Evolutionary conservation across 2,888 invertebrate genomes (phyloP), one percentile per base, ranked within the genome.

Genomic region (Thera britannica): DNA sequence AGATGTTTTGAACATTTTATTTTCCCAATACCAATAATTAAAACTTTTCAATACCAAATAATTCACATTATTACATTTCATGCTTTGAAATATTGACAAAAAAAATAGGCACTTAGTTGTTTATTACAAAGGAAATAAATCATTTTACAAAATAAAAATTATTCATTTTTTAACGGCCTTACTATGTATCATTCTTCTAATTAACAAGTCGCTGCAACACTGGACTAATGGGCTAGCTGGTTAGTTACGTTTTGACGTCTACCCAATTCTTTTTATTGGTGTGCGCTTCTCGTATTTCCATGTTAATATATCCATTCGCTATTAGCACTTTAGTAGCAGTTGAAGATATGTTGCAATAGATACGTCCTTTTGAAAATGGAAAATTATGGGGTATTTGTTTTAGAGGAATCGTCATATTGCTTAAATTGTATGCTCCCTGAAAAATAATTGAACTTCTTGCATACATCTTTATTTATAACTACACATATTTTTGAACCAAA

Each of bases 301-400:
- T 48, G 62, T 63, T 49, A 0, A 63, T 49, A 9, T 63, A 38
- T 3, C 49, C 62, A 9, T n/a, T 8, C 2, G 1, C 34, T 4
- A 63, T 7, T 6, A 48, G 4, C 48, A 5, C 62, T 3, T 41
- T 51, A 8, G 34, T 49, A 0, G 5, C 59, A 7, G 58, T 65
- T 8, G 2, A 34, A 36, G 54, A 48, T 0, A 59, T 2, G 11
- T 65, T 65, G 38, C 54, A 46, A 4, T 58, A 51, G 38, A 63
- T 63, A 51, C 62, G 62, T 7, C 62, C 62, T 57, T 41, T 63
- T 36, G 56, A 57, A 38, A 63, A 63, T 8, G 62, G 62, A 6
- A 63, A 57, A 35, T 63, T 63, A 8, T 57, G 38, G 1, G 62
- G 62, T 46, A 63, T 57, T 41, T 34, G 48, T 51, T 34, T 63